Evolutionary conservation across 2,888 invertebrate genomes (phyloP).

Genomic region (Epirrhoe alternata): DNA sequence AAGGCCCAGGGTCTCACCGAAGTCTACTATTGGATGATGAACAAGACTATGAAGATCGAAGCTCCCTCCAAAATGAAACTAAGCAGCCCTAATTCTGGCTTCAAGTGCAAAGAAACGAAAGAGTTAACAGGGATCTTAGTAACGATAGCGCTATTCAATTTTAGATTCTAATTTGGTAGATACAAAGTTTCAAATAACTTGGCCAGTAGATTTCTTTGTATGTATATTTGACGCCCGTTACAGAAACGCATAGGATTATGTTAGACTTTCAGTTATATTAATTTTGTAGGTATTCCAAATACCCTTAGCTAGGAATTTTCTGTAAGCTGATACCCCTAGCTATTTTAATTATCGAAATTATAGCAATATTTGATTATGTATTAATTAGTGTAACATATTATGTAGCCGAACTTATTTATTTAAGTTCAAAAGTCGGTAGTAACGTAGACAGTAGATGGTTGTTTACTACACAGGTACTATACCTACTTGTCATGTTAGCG

Average conservation of each 20-base stretch:
- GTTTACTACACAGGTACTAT: neutral
- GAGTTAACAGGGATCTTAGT: constrained; percentile 23
- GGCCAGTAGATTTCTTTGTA: too few relatives aligned
- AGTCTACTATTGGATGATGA: constrained; percentile 94
- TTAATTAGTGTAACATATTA: neutral
- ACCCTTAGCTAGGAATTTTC: neutral
- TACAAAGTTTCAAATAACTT: neutral
- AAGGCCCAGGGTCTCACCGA: constrained; percentile 88
- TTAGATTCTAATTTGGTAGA: constrained; percentile 5
- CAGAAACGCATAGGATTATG: too few relatives aligned
- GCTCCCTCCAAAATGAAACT: constrained; percentile 62
- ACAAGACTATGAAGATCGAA: constrained; percentile 88
- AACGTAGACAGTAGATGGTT: neutral
- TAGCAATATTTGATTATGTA: too few relatives aligned
- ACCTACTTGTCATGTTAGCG: neutral
- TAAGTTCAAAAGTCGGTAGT: neutral
- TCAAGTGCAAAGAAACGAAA: constrained; percentile 7
- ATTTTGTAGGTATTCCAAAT: too few relatives aligned
- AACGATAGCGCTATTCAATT: constrained; percentile 15
- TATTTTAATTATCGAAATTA: neutral
- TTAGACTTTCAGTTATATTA: too few relatives aligned
- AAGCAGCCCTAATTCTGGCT: constrained; percentile 41
- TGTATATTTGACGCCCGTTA: too few relatives aligned
- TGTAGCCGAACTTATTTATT: neutral
- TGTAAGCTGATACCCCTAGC: neutral